Percentiles rank a stretch among this genome's conserved stretches.
Conservation (phyloP, 2,113 vertebrate species). For the Gallinago media region DNA sequence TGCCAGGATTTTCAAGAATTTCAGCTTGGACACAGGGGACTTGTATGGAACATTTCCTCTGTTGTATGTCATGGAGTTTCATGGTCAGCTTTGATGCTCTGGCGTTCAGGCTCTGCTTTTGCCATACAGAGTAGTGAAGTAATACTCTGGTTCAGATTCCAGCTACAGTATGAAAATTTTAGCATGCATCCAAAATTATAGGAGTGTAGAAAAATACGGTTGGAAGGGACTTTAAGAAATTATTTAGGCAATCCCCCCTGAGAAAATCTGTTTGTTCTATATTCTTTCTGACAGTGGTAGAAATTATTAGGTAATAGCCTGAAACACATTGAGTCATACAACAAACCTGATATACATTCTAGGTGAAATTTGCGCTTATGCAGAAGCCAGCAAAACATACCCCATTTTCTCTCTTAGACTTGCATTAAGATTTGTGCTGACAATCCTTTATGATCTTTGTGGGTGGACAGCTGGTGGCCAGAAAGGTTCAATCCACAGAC, state of each 20-base stretch:
- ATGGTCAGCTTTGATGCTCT: neutral
- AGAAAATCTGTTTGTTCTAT: neutral
- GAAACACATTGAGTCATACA: neutral
- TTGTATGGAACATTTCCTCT: neutral
- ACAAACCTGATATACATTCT: neutral
- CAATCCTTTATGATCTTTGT: neutral
- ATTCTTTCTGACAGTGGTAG: neutral
- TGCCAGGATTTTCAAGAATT: slow-evolving; percentile 54
- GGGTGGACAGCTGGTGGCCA: neutral
- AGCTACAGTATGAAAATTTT: neutral
- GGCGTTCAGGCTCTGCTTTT: neutral
- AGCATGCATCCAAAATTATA: neutral
- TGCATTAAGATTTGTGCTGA: neutral
- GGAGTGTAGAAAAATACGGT: neutral
- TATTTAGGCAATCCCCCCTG: neutral
- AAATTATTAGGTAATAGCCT: neutral
- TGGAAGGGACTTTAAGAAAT: neutral
- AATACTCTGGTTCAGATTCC: neutral
- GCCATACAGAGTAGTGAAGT: neutral
- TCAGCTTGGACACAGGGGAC: neutral
- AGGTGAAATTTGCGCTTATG: neutral
- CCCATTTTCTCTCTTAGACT: neutral
- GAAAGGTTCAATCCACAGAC: neutral
- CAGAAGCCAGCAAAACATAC: neutral
- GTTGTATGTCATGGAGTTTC: neutral